Conservation (phyloP, 2,888 invertebrate species). For the Oeneis ivallda region DNA sequence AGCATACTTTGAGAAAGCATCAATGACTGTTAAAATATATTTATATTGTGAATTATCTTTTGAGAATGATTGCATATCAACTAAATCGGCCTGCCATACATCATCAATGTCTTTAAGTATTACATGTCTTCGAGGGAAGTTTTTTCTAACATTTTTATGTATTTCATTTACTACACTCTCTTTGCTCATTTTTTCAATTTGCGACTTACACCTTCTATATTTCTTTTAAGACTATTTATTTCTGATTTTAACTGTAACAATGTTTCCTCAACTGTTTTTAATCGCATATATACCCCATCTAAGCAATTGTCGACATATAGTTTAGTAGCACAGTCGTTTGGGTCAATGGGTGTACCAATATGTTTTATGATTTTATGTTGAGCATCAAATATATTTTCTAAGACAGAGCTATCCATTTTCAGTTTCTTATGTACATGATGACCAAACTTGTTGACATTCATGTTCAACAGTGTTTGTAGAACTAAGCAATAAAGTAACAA, state of each 20-base stretch:
- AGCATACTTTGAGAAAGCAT: constrained; percentile 2
- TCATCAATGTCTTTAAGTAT: too few species aligned
- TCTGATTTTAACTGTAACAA: too few species aligned
- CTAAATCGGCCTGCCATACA: too few species aligned
- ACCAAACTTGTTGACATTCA: too few species aligned
- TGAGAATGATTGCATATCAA: too few species aligned
- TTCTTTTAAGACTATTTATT: not conserved
- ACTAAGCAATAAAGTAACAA: not conserved
- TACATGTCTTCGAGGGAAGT: too few species aligned
- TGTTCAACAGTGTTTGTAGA: not conserved
- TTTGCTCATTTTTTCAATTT: constrained; percentile 7
- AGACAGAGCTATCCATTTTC: too few species aligned
- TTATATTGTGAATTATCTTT: too few species aligned
- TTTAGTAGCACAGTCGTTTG: constrained; percentile 3
- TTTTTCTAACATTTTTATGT: constrained; percentile 2
- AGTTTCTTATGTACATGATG: too few species aligned
- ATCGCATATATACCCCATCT: not conserved
- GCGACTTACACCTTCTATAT: not conserved
- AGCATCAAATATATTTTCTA: too few species aligned
- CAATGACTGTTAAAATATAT: constrained; percentile 1
- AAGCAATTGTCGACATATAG: not conserved
- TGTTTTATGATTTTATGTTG: too few species aligned
- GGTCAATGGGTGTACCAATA: constrained; percentile 2
- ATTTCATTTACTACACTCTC: constrained; percentile 1
- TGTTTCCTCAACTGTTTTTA: too few species aligned